A percentile compares a stretch with the other conserved stretches of the same genome.
Evolutionary conservation across 2,797 vertebrate genomes (phyloP).

Genomic region (Limosa lapponica): DNA sequence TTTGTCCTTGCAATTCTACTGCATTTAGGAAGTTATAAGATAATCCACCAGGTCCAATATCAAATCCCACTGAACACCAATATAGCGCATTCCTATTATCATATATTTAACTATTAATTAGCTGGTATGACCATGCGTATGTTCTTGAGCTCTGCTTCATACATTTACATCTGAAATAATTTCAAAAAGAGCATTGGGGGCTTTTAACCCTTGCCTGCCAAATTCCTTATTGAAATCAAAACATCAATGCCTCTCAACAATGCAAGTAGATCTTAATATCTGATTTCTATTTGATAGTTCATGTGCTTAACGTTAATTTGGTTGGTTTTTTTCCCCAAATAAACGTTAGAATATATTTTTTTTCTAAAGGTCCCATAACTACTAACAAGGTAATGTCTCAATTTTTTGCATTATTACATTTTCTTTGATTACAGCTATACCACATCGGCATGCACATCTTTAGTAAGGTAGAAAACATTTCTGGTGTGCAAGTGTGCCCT

Average conservation of each 20-base stretch:
- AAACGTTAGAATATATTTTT: slow-evolving; percentile 7
- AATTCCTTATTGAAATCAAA: not conserved
- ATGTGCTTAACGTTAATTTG: not conserved
- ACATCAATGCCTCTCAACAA: not conserved
- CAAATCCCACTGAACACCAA: not conserved
- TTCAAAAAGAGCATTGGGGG: not conserved
- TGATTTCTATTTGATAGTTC: not conserved
- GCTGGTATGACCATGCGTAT: too few relatives aligned
- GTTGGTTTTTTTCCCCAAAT: not conserved
- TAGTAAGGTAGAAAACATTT: not conserved
- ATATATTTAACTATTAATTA: not conserved
- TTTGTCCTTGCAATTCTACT: not conserved
- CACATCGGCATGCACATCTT: not conserved
- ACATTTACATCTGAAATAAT: not conserved
- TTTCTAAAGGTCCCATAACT: slow-evolving; percentile 9
- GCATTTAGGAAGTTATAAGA: not conserved
- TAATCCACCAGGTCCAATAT: not conserved
- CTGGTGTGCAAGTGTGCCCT: slow-evolving; percentile 75
- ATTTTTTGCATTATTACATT: slow-evolving; percentile 22
- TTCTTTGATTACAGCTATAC: not conserved
- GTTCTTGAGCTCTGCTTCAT: not conserved
- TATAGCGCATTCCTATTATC: not conserved
- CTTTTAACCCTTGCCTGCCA: not conserved
- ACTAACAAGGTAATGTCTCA: slow-evolving; percentile 11
- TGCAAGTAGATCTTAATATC: not conserved